These are phyloP conservation scores for Dryomyza anilis DNA, from an alignment of 2,888 invertebrate species.

Conservation along the genomic window DNA sequence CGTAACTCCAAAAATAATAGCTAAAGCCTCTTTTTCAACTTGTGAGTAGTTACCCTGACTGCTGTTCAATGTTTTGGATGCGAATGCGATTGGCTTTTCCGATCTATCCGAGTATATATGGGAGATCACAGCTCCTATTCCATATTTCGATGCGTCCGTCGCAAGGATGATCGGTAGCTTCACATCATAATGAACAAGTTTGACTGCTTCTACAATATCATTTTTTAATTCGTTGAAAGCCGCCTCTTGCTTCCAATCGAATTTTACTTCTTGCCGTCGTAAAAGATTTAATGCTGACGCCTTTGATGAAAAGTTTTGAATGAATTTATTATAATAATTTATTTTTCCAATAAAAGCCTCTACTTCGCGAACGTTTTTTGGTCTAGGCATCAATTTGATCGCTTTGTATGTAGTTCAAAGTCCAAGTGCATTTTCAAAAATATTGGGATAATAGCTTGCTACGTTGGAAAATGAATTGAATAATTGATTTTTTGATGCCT, in stretches of 20 bases:
- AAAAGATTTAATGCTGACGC: conserved; percentile 30
- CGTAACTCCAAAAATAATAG: conserved; percentile 48
- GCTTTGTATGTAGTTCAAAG: not conserved
- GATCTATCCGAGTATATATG: conserved; percentile 25
- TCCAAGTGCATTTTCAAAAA: not conserved
- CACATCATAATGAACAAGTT: too few species aligned
- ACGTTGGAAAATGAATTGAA: too few species aligned
- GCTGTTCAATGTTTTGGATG: conserved; percentile 30
- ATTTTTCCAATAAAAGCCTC: conserved; percentile 29
- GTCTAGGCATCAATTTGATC: conserved; percentile 26
- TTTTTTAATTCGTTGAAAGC: too few species aligned
- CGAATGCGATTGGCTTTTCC: conserved; percentile 30
- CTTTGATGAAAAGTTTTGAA: conserved; percentile 27
- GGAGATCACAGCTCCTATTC: conserved; percentile 29
- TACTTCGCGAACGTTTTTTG: conserved; percentile 1
- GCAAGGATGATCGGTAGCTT: conserved; percentile 25
- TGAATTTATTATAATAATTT: conserved; percentile 32
- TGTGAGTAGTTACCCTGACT: conserved; percentile 29
- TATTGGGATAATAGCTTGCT: too few species aligned
- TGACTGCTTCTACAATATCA: too few species aligned
- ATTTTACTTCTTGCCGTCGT: not conserved
- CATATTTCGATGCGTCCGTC: conserved; percentile 29
- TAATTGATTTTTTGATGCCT: too few species aligned
- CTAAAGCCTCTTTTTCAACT: conserved; percentile 43
- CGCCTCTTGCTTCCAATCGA: too few species aligned